Evolutionary conservation across 2,888 invertebrate genomes (phyloP).

Genomic region (Coremacera marginata): DNA sequence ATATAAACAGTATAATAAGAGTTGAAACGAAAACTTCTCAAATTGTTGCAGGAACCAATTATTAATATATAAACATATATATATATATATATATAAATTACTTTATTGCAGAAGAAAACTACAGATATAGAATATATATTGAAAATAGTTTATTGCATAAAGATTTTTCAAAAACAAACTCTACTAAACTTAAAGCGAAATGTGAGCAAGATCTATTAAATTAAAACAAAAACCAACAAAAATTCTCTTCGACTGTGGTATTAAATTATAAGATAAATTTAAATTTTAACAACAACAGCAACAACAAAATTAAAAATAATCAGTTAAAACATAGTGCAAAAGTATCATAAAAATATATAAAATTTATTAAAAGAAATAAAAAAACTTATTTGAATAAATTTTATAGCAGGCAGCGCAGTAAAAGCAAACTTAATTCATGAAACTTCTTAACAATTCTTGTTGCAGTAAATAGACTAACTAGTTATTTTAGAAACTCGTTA

Average conservation of each 20-base stretch:
- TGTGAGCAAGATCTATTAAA: conserved; percentile 41
- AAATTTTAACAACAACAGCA: conserved; percentile 26
- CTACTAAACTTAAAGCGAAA: conserved; percentile 31
- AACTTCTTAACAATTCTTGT: conserved; percentile 17
- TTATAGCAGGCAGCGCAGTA: background rate
- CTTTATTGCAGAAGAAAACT: conserved; percentile 8
- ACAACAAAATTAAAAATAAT: conserved; percentile 37
- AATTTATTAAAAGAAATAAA: background rate
- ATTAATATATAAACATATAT: background rate
- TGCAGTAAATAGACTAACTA: conserved; percentile 5
- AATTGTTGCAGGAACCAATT: conserved; percentile 49
- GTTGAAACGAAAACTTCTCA: conserved; percentile 41
- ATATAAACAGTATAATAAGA: conserved; percentile 46
- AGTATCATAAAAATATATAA: conserved; percentile 5
- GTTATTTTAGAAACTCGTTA: conserved; percentile 8
- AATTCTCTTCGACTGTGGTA: conserved; percentile 68
- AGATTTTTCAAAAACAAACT: conserved; percentile 2
- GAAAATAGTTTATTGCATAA: background rate
- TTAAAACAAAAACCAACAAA: conserved; percentile 43
- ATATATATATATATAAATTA: background rate
- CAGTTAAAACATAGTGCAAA: conserved; percentile 18
- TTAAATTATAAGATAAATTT: conserved; percentile 66
- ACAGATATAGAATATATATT: conserved; percentile 21
- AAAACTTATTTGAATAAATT: background rate
- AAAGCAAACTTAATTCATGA: background rate